Base-by-base conservation (phyloP, 2,888 invertebrate genomes). In the Capitulum mitella region DNA sequence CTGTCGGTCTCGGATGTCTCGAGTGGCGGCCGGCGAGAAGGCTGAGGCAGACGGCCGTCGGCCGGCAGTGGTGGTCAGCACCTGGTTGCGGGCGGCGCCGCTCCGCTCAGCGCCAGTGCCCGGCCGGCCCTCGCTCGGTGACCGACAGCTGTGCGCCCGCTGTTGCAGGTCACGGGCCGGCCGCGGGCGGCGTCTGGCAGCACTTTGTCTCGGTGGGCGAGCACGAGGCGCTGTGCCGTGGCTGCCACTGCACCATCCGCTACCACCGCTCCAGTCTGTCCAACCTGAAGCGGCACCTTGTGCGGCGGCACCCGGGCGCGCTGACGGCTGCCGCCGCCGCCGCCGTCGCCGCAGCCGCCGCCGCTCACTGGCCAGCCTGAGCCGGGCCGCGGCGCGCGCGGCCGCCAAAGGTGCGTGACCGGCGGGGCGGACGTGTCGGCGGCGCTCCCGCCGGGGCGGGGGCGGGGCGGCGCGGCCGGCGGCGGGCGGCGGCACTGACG, bases 261-360 rank as follows among this genome's bases (percentile, higher is more conserved):
- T 80, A 85, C 85, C 82, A 84, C 83, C 0, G 85, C 85, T 6
- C 70, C 70, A 70, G 70, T 12, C 3, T 70, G 26, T 70, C 80
- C 81, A 29, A 84, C 84, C 79, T 85, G 85, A 6, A 84, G 83
- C 16, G 86, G 85, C 81, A 80, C 85, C 14, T 83, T 86, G 46
- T 85, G 85, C 79, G 84, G 86, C 82, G 86, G 85, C 80, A 83
- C 86, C 19, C 85, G 85, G 10, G 85, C 86, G 81, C 85, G 85
- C 8, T 81, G 83, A 16, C 86, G 86, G 80, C 83, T 84, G 3
- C 82, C 85, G 29, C 84, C 85, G 29, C 85, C 86, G 80, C 81
- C 84, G 8, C 83, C 85, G 78, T 85, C 86, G 80, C 85, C 85
- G 82, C 83, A 86, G 16, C 84, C 83, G 10, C 83, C 86, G n/a